Percentiles rank a stretch among this genome's conserved stretches.
These are phyloP conservation scores for Achatina immaculata DNA, from an alignment of 1,140 invertebrate genomes.

Conservation along the genomic window DNA sequence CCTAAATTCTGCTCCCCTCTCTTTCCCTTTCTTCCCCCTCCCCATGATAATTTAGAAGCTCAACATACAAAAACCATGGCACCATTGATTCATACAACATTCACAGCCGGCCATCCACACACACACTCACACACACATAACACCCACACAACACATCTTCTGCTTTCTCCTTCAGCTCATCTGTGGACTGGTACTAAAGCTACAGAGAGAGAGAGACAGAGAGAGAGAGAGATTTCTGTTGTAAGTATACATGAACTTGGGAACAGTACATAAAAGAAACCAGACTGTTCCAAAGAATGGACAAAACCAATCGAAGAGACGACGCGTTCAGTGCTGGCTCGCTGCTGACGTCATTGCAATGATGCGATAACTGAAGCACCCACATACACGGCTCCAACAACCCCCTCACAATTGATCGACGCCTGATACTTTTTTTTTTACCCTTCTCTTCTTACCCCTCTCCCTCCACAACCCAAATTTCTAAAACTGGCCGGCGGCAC, in stretches of 20 bases:
- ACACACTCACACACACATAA: not conserved
- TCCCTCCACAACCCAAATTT: too few species aligned
- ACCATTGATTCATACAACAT: too few species aligned
- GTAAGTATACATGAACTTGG: not conserved
- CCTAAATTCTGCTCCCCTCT: too few species aligned
- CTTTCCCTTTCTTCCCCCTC: too few species aligned
- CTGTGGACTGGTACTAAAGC: not conserved
- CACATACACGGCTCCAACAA: not conserved
- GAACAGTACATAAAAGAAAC: too few species aligned
- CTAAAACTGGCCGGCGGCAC: too few species aligned
- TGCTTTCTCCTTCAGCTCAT: not conserved
- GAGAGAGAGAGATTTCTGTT: not conserved
- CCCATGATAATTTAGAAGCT: too few species aligned
- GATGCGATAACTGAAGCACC: not conserved
- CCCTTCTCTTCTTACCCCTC: too few species aligned
- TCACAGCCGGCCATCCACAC: too few species aligned
- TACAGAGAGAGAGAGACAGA: conserved; percentile 20
- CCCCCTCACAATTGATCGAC: not conserved
- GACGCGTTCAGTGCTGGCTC: not conserved
- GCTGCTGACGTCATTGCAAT: not conserved
- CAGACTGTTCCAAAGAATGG: too few species aligned
- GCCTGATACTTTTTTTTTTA: too few species aligned
- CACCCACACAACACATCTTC: not conserved
- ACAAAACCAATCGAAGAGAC: not conserved
- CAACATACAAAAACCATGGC: too few species aligned